Conservation (phyloP, 2,888 invertebrate genomes). For the Diogma glabrata region DNA sequence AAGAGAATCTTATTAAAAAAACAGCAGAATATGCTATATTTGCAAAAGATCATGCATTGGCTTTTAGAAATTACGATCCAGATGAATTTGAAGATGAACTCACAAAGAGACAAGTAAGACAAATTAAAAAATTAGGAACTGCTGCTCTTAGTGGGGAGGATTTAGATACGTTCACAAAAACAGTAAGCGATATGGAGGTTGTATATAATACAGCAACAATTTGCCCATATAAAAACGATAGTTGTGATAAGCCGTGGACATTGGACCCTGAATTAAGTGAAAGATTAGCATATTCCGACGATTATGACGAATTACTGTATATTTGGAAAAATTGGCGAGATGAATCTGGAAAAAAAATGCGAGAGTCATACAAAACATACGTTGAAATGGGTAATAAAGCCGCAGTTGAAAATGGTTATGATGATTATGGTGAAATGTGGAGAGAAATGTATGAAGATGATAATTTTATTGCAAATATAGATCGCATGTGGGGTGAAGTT, state of each 20-base stretch:
- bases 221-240: slow-evolving; percentile 24
- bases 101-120: slow-evolving; percentile 36
- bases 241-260: slow-evolving; percentile 13
- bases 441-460: slow-evolving; percentile 36
- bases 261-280: slow-evolving; percentile 23
- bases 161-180: slow-evolving; percentile 22
- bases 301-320: slow-evolving; percentile 12
- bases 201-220: slow-evolving; percentile 31
- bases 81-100: slow-evolving; percentile 32
- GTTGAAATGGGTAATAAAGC: slow-evolving; percentile 43
- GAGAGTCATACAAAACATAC: slow-evolving; percentile 36
- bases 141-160: slow-evolving; percentile 34
- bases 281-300: not conserved
- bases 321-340: slow-evolving; percentile 44
- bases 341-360: slow-evolving; percentile 39
- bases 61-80: slow-evolving; percentile 32
- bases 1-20: slow-evolving; percentile 21
- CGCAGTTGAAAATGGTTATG: slow-evolving; percentile 37
- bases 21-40: slow-evolving; percentile 24
- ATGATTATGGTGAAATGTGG: slow-evolving; percentile 42
- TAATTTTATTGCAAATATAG: slow-evolving; percentile 34
- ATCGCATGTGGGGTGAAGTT: slow-evolving; percentile 34
- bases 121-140: slow-evolving; percentile 38
- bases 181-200: slow-evolving; percentile 24
- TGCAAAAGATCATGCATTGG: slow-evolving; percentile 33